Percentiles rank a stretch among this genome's conserved stretches.
These are phyloP conservation scores for Clytia hemisphaerica DNA, from an alignment of 30 jellyfish, hydroid and myxozoan species.

Conservation along the genomic window DNA sequence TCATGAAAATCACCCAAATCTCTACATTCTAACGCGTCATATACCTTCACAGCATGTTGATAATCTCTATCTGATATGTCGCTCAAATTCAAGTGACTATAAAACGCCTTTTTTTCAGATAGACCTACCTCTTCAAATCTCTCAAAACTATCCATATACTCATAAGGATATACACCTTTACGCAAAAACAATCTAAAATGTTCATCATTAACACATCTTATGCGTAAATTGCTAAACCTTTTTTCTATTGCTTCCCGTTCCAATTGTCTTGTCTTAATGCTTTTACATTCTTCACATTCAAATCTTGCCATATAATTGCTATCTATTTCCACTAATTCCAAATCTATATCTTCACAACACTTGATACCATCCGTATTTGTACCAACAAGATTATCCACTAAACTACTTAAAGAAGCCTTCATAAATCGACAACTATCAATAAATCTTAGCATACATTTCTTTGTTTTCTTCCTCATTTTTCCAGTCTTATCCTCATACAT, in stretches of 20 bases:
- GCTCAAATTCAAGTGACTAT: not conserved
- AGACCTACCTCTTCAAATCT: slow-evolving; percentile 15
- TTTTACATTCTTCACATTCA: too few species aligned
- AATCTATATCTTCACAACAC: too few species aligned
- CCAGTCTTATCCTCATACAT: too few species aligned
- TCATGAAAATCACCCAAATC: not conserved
- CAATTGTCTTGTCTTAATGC: too few species aligned
- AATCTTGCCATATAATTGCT: too few species aligned
- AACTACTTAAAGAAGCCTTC: slow-evolving; percentile 28
- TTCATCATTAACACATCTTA: too few species aligned
- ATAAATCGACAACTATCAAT: slow-evolving; percentile 26
- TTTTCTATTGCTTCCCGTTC: too few species aligned
- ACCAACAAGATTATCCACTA: slow-evolving; percentile 20
- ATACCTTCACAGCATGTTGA: not conserved
- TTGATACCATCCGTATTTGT: too few species aligned
- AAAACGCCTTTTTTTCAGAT: slow-evolving; percentile 25
- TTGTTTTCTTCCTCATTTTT: too few species aligned
- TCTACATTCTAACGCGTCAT: not conserved
- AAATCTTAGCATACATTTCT: too few species aligned
- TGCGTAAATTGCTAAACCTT: too few species aligned
- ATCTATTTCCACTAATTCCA: too few species aligned
- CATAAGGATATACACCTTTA: slow-evolving; percentile 50
- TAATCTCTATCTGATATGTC: not conserved
- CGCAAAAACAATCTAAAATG: slow-evolving; percentile 14
- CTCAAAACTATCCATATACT: slow-evolving; percentile 28